Conservation (phyloP, 2,888 invertebrate genomes). For the Mimas tiliae region DNA sequence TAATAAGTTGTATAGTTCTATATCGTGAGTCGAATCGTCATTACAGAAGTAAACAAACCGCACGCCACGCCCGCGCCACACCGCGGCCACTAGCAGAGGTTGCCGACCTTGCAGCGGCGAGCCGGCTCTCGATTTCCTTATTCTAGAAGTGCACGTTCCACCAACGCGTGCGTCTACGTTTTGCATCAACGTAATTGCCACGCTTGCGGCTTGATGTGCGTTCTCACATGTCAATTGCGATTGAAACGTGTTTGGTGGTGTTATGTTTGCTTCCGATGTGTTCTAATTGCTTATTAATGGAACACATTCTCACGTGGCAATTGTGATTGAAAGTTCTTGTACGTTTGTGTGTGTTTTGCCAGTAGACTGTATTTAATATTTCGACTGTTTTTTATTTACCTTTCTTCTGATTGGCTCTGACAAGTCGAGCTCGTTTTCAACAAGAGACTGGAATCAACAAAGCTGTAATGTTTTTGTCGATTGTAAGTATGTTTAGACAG, state of each 20-base stretch:
- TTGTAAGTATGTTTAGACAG: too few relatives aligned
- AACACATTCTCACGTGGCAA: too few relatives aligned
- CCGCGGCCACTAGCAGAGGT: slow-evolving; percentile 18
- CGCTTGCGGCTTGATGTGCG: not conserved
- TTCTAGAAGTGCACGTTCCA: slow-evolving; percentile 39
- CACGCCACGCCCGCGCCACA: not conserved
- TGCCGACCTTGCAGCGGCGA: slow-evolving; percentile 35
- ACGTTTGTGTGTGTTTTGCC: not conserved
- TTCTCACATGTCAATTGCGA: slow-evolving; percentile 3
- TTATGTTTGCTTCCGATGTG: too few relatives aligned
- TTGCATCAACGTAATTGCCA: slow-evolving; percentile 22
- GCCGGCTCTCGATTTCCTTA: slow-evolving; percentile 33
- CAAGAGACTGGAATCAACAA: too few relatives aligned
- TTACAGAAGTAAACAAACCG: slow-evolving; percentile 10
- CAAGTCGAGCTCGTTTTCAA: too few relatives aligned
- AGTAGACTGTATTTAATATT: not conserved
- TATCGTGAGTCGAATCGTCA: not conserved
- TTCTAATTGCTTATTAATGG: too few relatives aligned
- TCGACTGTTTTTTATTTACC: too few relatives aligned
- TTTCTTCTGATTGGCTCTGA: too few relatives aligned
- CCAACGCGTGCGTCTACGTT: slow-evolving; percentile 27
- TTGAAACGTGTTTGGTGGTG: not conserved
- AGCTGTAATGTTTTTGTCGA: too few relatives aligned
- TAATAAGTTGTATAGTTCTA: not conserved
- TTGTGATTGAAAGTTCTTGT: not conserved